phyloP scores from a whole-genome alignment of 2,797 vertebrate species.

The Acipenser transmontanus region DNA sequence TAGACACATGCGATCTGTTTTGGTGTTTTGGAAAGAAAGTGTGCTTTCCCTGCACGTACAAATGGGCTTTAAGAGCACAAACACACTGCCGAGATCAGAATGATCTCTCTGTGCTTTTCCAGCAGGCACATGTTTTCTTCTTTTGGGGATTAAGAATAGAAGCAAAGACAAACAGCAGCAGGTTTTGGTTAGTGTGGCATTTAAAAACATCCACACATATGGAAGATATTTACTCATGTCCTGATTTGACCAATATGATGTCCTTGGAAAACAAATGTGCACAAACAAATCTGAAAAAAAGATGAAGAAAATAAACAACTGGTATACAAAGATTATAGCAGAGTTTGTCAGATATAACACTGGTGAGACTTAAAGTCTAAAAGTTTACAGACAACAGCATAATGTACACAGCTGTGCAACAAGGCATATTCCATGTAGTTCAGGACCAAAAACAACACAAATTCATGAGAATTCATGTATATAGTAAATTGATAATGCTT shows the following conservation, averaged over 20 bases:
- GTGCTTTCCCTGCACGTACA: not conserved
- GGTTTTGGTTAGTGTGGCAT: slow-evolving; percentile 47
- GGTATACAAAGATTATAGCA: not conserved
- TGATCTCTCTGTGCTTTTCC: not conserved
- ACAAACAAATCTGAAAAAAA: slow-evolving; percentile 9
- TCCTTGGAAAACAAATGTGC: slow-evolving; percentile 12
- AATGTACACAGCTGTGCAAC: no score
- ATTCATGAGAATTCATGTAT: no score
- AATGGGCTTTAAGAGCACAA: not conserved
- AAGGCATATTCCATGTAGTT: no score
- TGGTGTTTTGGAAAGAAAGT: not conserved
- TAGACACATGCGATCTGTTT: not conserved
- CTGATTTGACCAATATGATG: slow-evolving; percentile 17
- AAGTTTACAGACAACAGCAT: no score
- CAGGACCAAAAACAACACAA: no score
- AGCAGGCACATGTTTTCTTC: not conserved
- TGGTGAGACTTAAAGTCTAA: not conserved
- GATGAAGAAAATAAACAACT: slow-evolving; percentile 4
- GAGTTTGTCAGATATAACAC: not conserved
- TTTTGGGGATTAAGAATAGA: slow-evolving; percentile 8
- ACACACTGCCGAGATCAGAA: not conserved
- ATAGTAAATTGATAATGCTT: no score
- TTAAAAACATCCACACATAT: slow-evolving; percentile 47
- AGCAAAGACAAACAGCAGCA: slow-evolving; percentile 45
- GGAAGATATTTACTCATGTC: slow-evolving; percentile 50